Percentiles rank a stretch among this genome's conserved stretches.
Conservation (phyloP, 2,888 invertebrate genomes). For the Cylloceria caligata region DNA sequence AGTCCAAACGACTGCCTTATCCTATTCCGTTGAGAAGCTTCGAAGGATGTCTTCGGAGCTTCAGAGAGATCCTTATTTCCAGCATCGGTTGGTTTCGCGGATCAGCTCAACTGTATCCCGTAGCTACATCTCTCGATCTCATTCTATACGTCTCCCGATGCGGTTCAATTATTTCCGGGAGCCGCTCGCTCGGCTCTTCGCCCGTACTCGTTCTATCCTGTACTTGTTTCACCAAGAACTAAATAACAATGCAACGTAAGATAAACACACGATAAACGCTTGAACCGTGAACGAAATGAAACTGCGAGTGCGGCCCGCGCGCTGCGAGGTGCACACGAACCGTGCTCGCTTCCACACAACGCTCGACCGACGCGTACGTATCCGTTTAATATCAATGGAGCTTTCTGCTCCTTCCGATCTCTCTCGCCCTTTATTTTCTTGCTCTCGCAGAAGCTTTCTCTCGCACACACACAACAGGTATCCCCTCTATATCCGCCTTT, state of each 20-base stretch:
- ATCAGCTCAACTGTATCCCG: slow-evolving; percentile 54
- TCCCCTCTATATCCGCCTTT: slow-evolving; percentile 61
- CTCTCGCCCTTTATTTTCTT: slow-evolving; percentile 3
- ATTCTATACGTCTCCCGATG: slow-evolving; percentile 69
- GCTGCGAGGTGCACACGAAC: slow-evolving; percentile 33
- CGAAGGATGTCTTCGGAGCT: slow-evolving; percentile 52
- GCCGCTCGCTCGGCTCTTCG: slow-evolving; percentile 68
- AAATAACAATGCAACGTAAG: slow-evolving; percentile 80
- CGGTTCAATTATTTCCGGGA: slow-evolving; percentile 79
- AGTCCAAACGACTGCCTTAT: slow-evolving; percentile 27
- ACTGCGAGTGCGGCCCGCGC: slow-evolving; percentile 63
- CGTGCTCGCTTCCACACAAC: slow-evolving; percentile 67
- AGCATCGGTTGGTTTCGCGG: slow-evolving; percentile 63
- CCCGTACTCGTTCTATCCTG: slow-evolving; percentile 46
- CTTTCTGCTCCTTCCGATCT: slow-evolving; percentile 48
- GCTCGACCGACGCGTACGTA: slow-evolving; percentile 63
- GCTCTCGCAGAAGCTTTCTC: not conserved
- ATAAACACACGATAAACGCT: slow-evolving; percentile 80
- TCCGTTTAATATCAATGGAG: slow-evolving; percentile 71
- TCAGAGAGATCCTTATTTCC: slow-evolving; percentile 67
- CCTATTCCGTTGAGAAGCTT: slow-evolving; percentile 33
- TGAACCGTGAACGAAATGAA: slow-evolving; percentile 76
- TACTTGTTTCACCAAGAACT: slow-evolving; percentile 66
- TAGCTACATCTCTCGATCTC: slow-evolving; percentile 39
- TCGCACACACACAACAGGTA: not conserved